Conservation (phyloP, 2,797 vertebrate genomes). For the Calcarius lapponicus region DNA sequence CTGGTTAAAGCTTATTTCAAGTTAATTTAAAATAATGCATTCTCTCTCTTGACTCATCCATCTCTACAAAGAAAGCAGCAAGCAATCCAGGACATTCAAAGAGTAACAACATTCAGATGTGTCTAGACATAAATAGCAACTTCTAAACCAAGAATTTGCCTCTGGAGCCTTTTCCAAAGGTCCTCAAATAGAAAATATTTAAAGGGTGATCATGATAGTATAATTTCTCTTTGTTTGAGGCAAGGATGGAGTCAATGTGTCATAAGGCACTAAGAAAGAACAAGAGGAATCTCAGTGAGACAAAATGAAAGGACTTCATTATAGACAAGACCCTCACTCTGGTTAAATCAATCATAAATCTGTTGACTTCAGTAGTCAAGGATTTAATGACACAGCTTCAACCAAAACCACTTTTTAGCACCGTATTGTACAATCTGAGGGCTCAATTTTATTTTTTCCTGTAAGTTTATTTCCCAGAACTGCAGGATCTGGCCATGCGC, state of each 20-base stretch:
- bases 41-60: slow-evolving; percentile 14
- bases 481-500: neutral
- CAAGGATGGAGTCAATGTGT: slow-evolving; percentile 52
- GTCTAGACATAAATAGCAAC: slow-evolving; percentile 57
- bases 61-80: slow-evolving; percentile 14
- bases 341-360: neutral
- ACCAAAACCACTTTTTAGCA: neutral
- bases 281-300: slow-evolving; percentile 45
- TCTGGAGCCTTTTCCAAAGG: slow-evolving; percentile 45
- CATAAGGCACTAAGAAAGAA: slow-evolving; percentile 27
- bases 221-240: slow-evolving; percentile 60
- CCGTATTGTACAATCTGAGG: neutral
- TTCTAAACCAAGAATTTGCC: slow-evolving; percentile 50
- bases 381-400: slow-evolving; percentile 6
- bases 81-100: slow-evolving; percentile 35
- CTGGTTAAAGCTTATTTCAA: slow-evolving; percentile 6
- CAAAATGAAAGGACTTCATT: slow-evolving; percentile 51
- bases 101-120: slow-evolving; percentile 43
- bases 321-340: neutral
- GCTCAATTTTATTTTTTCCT: neutral
- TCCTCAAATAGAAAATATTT: slow-evolving; percentile 49
- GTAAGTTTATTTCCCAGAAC: neutral
- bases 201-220: slow-evolving; percentile 24
- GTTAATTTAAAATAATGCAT: neutral
- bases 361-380: neutral